A percentile compares a stretch with the other conserved stretches of the same genome.
Evolutionary conservation across 1,140 invertebrate genomes (phyloP).

Genomic region (Cotesia glomerata): DNA sequence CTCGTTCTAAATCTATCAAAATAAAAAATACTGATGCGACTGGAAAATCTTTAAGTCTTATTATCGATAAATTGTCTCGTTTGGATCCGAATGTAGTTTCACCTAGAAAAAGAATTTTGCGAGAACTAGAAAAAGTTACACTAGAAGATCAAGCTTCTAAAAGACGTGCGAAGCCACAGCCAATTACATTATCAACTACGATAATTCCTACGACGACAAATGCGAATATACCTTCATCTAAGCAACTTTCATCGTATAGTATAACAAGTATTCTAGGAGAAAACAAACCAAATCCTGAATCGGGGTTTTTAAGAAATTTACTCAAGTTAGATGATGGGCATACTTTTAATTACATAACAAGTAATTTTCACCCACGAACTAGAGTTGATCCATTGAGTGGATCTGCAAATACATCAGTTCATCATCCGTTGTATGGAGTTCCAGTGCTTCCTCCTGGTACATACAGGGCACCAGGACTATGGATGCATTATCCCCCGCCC

Average conservation of each 20-base stretch:
- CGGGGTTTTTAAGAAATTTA: constrained; percentile 59
- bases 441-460: constrained; percentile 60
- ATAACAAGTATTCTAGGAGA: constrained; percentile 77
- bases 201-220: constrained; percentile 35
- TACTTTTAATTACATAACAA: constrained; percentile 57
- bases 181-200: constrained; percentile 41
- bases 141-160: constrained; percentile 69
- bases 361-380: constrained; percentile 51
- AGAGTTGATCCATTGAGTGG: constrained; percentile 55
- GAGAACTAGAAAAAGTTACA: constrained; percentile 75
- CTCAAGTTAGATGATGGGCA: constrained; percentile 59
- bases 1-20: constrained; percentile 53
- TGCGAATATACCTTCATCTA: constrained; percentile 54
- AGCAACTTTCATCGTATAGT: constrained; percentile 74
- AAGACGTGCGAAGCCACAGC: constrained; percentile 55
- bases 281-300: constrained; percentile 56
- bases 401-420: constrained; percentile 49
- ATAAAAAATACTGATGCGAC: constrained; percentile 34
- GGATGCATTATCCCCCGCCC: constrained; percentile 65
- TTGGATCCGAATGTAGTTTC: constrained; percentile 68
- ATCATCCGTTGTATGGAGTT: constrained; percentile 57
- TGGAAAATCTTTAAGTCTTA: constrained; percentile 53
- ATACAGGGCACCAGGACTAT: constrained; percentile 61
- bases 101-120: constrained; percentile 75
- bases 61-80: constrained; percentile 59